Evolutionary conservation across 1,140 invertebrate genomes (phyloP).

Genomic region (Archegozetes longisetosus): DNA sequence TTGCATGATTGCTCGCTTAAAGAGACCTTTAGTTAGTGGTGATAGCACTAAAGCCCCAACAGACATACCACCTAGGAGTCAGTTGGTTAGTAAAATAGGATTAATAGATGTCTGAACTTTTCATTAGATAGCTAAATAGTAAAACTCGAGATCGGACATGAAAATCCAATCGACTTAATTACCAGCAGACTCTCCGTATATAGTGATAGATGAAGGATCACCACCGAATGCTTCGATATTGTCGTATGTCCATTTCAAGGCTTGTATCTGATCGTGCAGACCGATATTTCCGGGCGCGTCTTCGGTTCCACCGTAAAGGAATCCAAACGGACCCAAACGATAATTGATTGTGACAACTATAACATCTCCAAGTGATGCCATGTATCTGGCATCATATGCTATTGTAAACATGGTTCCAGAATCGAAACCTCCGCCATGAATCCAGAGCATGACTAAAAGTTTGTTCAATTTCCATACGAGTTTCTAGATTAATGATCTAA

Average conservation of each 20-base stretch:
- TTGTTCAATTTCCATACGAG: too few species aligned
- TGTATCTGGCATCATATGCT: conserved; percentile 42
- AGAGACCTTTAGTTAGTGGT: conserved; percentile 19
- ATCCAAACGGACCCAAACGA: conserved; percentile 48
- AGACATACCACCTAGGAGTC: too few species aligned
- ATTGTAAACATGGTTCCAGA: conserved; percentile 41
- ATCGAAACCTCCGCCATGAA: conserved; percentile 54
- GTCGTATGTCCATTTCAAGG: conserved; percentile 20
- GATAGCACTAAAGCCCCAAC: conserved; percentile 29
- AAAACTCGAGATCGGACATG: too few species aligned
- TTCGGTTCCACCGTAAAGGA: conserved; percentile 45
- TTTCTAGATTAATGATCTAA: background rate
- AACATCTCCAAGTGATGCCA: conserved; percentile 43
- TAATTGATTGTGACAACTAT: conserved; percentile 53
- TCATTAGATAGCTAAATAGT: too few species aligned
- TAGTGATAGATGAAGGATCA: conserved; percentile 27
- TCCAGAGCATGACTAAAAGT: conserved; percentile 61
- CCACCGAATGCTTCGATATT: conserved; percentile 24
- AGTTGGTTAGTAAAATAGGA: too few species aligned
- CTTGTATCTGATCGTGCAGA: conserved; percentile 19
- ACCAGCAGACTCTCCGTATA: conserved; percentile 36
- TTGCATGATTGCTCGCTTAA: conserved; percentile 29
- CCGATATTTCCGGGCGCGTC: conserved; percentile 28
- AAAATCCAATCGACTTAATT: too few species aligned
- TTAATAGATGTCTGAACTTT: too few species aligned